A percentile compares a stretch with the other conserved stretches of the same genome.
Conservation (phyloP, 2,797 vertebrate genomes). For the Scarus forsteni region DNA sequence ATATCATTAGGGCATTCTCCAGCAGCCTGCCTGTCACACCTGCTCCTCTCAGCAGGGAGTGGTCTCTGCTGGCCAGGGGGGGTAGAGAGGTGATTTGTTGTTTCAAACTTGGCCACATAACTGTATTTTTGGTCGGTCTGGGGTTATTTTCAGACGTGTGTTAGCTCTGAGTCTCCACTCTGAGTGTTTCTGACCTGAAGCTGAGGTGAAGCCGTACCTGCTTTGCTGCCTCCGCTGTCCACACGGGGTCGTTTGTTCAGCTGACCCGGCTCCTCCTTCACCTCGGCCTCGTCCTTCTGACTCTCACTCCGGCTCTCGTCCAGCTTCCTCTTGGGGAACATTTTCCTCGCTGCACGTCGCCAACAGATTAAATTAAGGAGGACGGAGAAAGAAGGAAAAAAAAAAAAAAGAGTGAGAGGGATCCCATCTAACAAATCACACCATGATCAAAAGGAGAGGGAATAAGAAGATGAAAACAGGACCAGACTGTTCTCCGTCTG, state of each 20-base stretch:
- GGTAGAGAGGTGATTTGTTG: too few species aligned
- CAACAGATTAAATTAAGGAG: conserved; percentile 37
- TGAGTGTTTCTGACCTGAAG: background rate
- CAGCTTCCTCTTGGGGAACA: conserved; percentile 89
- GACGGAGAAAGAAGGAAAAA: background rate
- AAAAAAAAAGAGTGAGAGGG: conserved; percentile 13
- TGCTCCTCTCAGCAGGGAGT: too few species aligned
- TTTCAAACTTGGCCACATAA: too few species aligned
- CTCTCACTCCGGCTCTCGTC: conserved; percentile 68
- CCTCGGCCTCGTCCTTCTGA: conserved; percentile 62
- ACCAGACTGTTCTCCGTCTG: conserved; percentile 31
- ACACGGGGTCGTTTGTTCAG: conserved; percentile 65
- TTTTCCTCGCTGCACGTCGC: conserved; percentile 87
- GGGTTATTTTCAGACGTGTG: background rate
- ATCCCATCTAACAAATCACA: conserved; percentile 48
- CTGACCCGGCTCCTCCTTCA: conserved; percentile 60
- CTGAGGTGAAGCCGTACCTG: conserved; percentile 65
- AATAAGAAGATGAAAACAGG: conserved; percentile 53
- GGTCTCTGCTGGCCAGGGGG: too few species aligned
- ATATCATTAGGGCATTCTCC: too few species aligned
- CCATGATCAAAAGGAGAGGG: conserved; percentile 51
- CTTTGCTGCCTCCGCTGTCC: conserved; percentile 30
- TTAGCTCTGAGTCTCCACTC: background rate
- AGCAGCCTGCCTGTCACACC: too few species aligned
- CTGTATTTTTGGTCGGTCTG: too few species aligned